These are phyloP conservation scores for Porites evermanni DNA, from an alignment of 92 coral and sea anemone genomes.

Conservation along the genomic window DNA sequence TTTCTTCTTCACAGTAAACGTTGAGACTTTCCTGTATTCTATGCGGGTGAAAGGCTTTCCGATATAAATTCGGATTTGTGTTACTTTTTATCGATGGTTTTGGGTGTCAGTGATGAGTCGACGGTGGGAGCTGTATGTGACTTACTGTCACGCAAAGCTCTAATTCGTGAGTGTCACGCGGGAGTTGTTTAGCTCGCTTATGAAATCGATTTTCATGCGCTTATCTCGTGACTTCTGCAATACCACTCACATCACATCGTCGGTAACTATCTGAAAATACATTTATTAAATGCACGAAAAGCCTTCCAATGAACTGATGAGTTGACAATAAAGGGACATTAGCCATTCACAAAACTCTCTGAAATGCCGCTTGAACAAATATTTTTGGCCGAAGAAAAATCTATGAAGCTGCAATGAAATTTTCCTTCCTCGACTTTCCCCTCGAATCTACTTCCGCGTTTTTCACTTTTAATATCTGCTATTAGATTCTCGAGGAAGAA, in stretches of 20 bases:
- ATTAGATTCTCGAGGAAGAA: not conserved
- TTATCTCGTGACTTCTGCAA: not conserved
- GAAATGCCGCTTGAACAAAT: not conserved
- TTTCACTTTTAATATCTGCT: not conserved
- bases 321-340: slow-evolving; percentile 1
- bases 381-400: not conserved
- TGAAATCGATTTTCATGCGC: not conserved
- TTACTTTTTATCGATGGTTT: not conserved
- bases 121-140: not conserved
- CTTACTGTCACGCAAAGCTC: not conserved
- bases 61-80: not conserved
- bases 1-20: not conserved
- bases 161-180: not conserved
- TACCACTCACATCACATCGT: not conserved
- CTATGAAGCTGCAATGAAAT: not conserved
- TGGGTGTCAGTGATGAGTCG: not conserved
- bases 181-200: not conserved
- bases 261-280: not conserved
- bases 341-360: not conserved
- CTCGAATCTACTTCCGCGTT: not conserved
- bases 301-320: not conserved
- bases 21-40: not conserved
- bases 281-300: not conserved
- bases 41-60: not conserved
- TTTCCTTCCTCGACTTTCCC: not conserved